Percentiles rank a stretch among this genome's conserved stretches.
These are phyloP conservation scores for Percopsis transmontana DNA, from an alignment of 2,113 vertebrate genomes.

Conservation along the genomic window DNA sequence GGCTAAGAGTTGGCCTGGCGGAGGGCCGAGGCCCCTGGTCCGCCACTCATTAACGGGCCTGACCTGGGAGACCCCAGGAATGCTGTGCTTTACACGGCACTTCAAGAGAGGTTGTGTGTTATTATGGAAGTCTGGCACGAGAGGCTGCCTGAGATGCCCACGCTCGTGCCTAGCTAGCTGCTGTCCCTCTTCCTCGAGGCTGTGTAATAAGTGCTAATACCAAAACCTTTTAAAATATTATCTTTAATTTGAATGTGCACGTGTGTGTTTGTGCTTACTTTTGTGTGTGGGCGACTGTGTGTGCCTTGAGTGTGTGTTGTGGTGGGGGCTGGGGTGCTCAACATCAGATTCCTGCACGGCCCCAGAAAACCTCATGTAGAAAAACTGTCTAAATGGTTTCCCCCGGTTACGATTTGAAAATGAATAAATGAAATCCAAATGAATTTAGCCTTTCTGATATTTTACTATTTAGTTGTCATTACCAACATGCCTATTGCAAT, in stretches of 20 bases:
- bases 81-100: constrained; percentile 36
- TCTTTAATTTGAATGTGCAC: not conserved
- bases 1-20: constrained; percentile 38
- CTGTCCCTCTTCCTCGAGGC: not conserved
- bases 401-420: constrained; percentile 14
- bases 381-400: constrained; percentile 2
- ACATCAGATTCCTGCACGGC: not conserved
- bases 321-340: not conserved
- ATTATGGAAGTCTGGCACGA: constrained; percentile 65
- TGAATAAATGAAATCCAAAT: constrained; percentile 18
- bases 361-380: not conserved
- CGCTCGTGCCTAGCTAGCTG: constrained; percentile 1
- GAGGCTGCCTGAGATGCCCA: constrained; percentile 26
- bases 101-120: constrained; percentile 25
- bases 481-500: not conserved
- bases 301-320: not conserved
- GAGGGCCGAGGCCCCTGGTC: constrained; percentile 49
- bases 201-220: not conserved
- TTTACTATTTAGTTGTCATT: constrained; percentile 23
- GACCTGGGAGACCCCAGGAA: constrained; percentile 66
- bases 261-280: not conserved
- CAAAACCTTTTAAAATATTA: not conserved
- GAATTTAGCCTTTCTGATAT: not conserved
- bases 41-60: constrained; percentile 57
- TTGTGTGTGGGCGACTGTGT: not conserved